These are phyloP conservation scores for Hydropsyche tenuis DNA, from an alignment of 1,140 invertebrate genomes.

Conservation along the genomic window DNA sequence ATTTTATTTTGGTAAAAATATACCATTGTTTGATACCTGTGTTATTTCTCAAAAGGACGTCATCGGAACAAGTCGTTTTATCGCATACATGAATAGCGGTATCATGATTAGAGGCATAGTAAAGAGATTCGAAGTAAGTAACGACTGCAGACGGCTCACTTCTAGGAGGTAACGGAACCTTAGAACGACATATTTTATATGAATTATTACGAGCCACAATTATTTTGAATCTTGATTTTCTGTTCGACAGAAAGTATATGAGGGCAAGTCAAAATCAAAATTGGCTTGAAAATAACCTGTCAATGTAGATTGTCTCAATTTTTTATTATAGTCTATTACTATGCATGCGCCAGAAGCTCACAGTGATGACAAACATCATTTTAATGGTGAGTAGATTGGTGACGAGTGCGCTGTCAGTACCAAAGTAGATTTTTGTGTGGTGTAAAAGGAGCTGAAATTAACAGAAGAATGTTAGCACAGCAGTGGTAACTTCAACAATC, in stretches of 20 bases:
- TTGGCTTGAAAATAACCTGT: neutral
- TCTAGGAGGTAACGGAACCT: conserved; percentile 53
- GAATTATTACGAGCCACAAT: too few species aligned
- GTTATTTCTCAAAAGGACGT: conserved; percentile 59
- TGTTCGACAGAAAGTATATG: too few species aligned
- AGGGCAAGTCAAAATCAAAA: conserved; percentile 1
- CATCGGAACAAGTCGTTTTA: conserved; percentile 56
- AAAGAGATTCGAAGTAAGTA: conserved; percentile 64
- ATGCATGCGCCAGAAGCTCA: neutral
- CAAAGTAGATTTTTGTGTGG: conserved; percentile 21
- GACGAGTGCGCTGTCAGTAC: conserved; percentile 8
- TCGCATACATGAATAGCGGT: conserved; percentile 66
- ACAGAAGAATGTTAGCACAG: conserved; percentile 16
- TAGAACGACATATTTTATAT: neutral
- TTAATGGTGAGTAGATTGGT: conserved; percentile 10
- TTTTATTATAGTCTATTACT: neutral
- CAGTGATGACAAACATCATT: neutral
- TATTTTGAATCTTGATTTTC: neutral
- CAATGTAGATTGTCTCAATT: conserved; percentile 5
- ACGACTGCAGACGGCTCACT: conserved; percentile 64
- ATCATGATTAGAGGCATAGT: conserved; percentile 68
- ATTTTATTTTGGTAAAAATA: neutral
- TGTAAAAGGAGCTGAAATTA: conserved; percentile 16
- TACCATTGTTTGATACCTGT: conserved; percentile 59
- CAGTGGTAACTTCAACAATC: neutral